Conservation (phyloP, 2,113 vertebrate genomes). For the Oreocharis arfaki region DNA sequence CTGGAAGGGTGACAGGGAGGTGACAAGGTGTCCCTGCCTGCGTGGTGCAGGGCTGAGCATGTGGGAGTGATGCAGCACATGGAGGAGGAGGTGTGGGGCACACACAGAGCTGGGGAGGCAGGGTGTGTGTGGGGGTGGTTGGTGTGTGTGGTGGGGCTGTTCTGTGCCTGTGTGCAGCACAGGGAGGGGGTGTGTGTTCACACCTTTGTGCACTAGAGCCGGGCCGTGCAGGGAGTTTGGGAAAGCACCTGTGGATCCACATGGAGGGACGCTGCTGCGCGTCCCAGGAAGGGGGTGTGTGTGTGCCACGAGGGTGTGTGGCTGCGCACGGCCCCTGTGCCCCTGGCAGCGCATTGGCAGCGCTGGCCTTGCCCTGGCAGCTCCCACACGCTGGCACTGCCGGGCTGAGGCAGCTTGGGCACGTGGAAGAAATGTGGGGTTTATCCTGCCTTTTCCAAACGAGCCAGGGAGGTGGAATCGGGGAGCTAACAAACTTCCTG, state of each 20-base stretch:
- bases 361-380: background rate
- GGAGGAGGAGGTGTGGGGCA: background rate
- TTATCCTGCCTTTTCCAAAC: background rate
- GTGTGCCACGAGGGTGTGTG: background rate
- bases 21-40: background rate
- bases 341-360: background rate
- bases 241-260: fast-evolving
- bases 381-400: fast-evolving
- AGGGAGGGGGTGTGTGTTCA: background rate
- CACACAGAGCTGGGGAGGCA: background rate
- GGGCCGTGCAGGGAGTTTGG: background rate
- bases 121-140: background rate
- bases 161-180: background rate
- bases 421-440: fast-evolving
- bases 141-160: background rate
- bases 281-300: background rate
- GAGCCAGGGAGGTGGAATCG: background rate
- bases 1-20: background rate
- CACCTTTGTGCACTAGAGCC: background rate
- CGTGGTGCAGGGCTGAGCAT: background rate
- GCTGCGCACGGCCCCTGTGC: background rate
- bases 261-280: background rate
- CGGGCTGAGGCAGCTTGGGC: background rate
- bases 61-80: background rate
- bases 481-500: background rate